These are phyloP conservation scores for Reticulitermes lucifugus DNA, from an alignment of 2,888 invertebrate species.

Conservation along the genomic window DNA sequence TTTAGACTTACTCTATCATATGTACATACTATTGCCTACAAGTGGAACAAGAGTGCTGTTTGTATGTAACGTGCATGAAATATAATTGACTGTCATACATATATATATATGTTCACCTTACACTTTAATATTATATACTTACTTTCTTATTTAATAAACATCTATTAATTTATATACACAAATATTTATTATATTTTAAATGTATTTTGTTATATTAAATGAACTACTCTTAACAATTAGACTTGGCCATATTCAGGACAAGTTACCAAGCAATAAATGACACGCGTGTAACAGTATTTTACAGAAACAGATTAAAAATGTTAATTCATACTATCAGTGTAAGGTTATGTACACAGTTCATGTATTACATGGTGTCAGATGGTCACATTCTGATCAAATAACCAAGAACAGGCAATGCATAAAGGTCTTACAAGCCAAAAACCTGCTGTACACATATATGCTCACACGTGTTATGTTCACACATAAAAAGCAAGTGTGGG, in stretches of 20 bases:
- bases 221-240: not conserved
- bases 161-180: conserved; percentile 33
- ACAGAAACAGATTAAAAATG: too few species aligned
- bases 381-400: not conserved
- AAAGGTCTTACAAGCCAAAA: not conserved
- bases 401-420: not conserved
- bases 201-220: conserved; percentile 14
- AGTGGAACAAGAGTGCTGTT: conserved; percentile 19
- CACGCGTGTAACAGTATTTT: too few species aligned
- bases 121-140: conserved; percentile 28
- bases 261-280: too few species aligned
- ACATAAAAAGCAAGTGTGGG: not conserved
- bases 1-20: not conserved
- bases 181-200: conserved; percentile 34
- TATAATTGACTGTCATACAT: conserved; percentile 42
- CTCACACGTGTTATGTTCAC: conserved; percentile 5
- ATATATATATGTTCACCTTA: conserved; percentile 20
- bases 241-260: not conserved
- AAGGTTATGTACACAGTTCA: too few species aligned
- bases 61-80: conserved; percentile 21
- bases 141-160: not conserved
- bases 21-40: conserved; percentile 2
- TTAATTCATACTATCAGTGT: too few species aligned
- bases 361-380: too few species aligned
- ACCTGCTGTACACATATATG: not conserved